phyloP scores from a whole-genome alignment of 2,113 vertebrate genomes.

The Ptychochromis oligacanthus region DNA sequence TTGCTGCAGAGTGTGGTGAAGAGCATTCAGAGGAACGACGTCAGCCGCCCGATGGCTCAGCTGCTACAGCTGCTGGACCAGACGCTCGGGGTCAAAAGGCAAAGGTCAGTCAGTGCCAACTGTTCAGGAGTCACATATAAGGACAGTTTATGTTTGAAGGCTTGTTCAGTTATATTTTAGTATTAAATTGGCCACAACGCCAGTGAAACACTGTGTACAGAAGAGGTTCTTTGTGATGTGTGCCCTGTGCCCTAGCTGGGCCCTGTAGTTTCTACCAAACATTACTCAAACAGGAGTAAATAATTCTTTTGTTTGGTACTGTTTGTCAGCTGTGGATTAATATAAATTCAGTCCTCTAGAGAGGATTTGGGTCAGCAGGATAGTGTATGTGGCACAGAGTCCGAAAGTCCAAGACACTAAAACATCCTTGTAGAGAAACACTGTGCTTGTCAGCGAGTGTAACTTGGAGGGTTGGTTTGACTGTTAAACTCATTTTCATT shows the following conservation, averaged over 20 bases:
- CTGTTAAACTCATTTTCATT: background rate
- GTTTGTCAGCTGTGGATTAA: background rate
- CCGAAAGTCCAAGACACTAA: background rate
- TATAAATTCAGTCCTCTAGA: background rate
- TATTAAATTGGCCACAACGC: background rate
- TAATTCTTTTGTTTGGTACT: background rate
- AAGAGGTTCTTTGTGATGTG: too few relatives aligned
- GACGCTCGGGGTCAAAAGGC: slow-evolving; percentile 87
- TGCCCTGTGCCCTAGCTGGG: too few relatives aligned
- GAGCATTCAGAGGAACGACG: slow-evolving; percentile 96
- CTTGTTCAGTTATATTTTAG: background rate
- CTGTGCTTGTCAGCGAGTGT: background rate
- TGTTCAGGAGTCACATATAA: background rate
- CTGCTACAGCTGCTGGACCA: slow-evolving; percentile 88
- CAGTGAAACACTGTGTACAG: background rate
- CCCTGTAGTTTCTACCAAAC: background rate
- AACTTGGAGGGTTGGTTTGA: background rate
- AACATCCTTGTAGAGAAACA: background rate
- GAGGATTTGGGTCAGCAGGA: background rate
- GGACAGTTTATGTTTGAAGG: background rate
- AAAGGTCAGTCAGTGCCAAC: slow-evolving; percentile 81
- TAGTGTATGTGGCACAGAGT: background rate
- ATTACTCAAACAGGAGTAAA: too few relatives aligned
- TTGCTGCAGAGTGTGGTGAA: slow-evolving; percentile 90
- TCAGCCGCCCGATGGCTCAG: slow-evolving; percentile 93